Evolutionary conservation across 2,888 invertebrate genomes (phyloP), one percentile per base, ranked within the genome.

Genomic region (Drosophila monieri): DNA sequence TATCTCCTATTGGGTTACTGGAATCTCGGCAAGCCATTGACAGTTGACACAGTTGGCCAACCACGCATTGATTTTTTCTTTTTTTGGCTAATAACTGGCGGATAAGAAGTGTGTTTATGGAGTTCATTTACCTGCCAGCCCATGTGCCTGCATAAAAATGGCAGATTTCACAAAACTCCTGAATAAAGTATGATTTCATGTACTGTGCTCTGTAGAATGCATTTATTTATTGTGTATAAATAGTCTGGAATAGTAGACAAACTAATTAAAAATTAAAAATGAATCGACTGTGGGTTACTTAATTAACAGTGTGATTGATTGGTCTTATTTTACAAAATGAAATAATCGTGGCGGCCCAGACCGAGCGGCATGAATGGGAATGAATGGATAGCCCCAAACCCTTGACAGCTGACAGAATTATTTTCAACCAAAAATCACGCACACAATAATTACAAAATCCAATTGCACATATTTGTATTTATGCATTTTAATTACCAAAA

Each of bases 291-390:
- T 41, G 59, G 62, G 78, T 80, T 75, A 80, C 80, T 81, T 79
- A 81, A 81, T 84, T 84, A 77, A 84, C 76, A 76, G 72, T 74
- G 73, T 81, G 84, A 81, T 84, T 84, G 84, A 81, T 84, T 77
- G 76, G 56, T 61, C 69, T 62, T 56, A 77, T 77, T 83, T 54
- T 67, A 41, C 64, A 65, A 68, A 41, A 61, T 73, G 75, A 64
- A 75, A 68, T 57, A 68, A 67, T 71, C 70, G 49, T 53, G 49
- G 9, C 73, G 12, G 71, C 10, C 12, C 43, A 54, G 21, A 18
- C 39, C 27, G 30, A n/a, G 15, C 23, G 39, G 41, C 56, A 43
- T 39, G 47, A 37, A 51, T n/a, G 18, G 43, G 12, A 43, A 58
- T 35, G 12, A n/a, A n/a, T 12, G 21, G 9, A n/a, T 6, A 12